phyloP scores from a whole-genome alignment of 2,113 vertebrate genomes.

The Poecile atricapillus region DNA sequence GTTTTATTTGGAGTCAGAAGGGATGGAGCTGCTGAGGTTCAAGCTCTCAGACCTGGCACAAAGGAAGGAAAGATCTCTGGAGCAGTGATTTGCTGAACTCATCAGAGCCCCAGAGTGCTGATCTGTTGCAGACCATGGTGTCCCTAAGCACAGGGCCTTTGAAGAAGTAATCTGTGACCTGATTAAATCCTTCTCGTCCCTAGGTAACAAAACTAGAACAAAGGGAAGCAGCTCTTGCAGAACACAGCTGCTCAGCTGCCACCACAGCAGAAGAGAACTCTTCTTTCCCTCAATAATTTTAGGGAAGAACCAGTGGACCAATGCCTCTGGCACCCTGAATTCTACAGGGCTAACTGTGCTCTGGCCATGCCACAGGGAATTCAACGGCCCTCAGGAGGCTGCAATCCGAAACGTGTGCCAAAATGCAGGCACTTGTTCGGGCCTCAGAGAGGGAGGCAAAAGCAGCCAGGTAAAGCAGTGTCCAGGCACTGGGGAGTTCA shows the following conservation, averaged over 20 bases:
- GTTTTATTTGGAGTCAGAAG: not conserved
- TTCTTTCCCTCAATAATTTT: not conserved
- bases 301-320: not conserved
- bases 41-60: not conserved
- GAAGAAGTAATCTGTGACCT: not conserved
- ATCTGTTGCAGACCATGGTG: fast-evolving
- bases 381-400: fast-evolving
- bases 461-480: not conserved
- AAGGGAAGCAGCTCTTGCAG: not conserved
- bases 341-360: fast-evolving
- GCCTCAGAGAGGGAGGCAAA: not conserved
- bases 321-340: fast-evolving
- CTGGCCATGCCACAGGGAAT: not conserved
- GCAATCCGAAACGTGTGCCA: not conserved
- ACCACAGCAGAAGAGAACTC: fast-evolving
- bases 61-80: not conserved
- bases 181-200: not conserved
- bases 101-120: not conserved
- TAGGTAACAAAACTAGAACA: not conserved
- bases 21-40: not conserved
- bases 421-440: fast-evolving
- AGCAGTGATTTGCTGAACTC: not conserved
- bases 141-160: not conserved
- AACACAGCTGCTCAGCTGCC: not conserved
- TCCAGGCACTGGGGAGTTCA: not conserved